Evolutionary conservation across 2,797 vertebrate species (phyloP).

Genomic region (Setipinna tenuifilis): DNA sequence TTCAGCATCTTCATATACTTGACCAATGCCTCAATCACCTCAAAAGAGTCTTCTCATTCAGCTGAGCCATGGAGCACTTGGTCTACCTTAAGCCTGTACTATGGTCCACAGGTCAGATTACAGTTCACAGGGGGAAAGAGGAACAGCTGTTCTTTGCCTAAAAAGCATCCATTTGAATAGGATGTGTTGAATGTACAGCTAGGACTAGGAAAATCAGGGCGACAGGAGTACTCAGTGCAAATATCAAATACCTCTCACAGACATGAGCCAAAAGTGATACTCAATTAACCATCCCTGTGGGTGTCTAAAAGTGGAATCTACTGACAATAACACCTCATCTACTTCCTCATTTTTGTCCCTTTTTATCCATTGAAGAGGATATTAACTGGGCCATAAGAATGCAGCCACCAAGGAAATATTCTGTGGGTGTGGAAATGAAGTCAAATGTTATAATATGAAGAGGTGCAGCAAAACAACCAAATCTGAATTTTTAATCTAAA

Average conservation of each 20-base stretch:
- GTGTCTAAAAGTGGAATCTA: not conserved
- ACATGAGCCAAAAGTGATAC: not conserved
- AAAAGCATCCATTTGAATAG: too few relatives aligned
- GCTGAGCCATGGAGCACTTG: conserved; percentile 79
- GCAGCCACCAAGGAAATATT: conserved; percentile 95
- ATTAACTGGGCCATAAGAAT: conserved; percentile 96
- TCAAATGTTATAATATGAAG: not conserved
- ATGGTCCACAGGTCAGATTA: conserved; percentile 83
- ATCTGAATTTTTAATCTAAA: not conserved
- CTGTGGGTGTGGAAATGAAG: conserved; percentile 63
- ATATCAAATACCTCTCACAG: not conserved
- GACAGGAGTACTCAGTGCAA: not conserved
- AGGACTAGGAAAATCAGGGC: too few relatives aligned
- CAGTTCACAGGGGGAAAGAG: conserved; percentile 76
- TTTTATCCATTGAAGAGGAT: conserved; percentile 88
- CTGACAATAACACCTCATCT: conserved; percentile 64
- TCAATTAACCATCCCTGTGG: not conserved
- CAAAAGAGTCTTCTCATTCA: conserved; percentile 93
- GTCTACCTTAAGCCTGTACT: conserved; percentile 71
- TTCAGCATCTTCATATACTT: conserved; percentile 88
- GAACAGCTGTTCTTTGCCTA: too few relatives aligned
- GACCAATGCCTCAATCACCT: conserved; percentile 92
- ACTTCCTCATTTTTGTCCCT: conserved; percentile 94
- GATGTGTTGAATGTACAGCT: too few relatives aligned
- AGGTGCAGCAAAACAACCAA: not conserved